Conservation (phyloP, 2,113 vertebrate species). For the Xenus cinereus region DNA sequence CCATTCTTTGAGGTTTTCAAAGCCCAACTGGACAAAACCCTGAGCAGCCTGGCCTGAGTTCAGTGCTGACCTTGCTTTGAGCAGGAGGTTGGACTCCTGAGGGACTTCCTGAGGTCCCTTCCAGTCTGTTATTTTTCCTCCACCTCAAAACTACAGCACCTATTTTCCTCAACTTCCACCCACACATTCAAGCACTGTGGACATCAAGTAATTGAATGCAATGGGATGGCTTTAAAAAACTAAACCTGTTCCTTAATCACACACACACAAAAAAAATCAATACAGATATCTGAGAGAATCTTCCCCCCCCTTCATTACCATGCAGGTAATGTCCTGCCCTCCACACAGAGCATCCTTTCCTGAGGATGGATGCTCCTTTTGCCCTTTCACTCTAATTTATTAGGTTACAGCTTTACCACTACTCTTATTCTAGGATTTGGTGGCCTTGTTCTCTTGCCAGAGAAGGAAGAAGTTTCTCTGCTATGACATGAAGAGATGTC, state of each 20-base stretch:
- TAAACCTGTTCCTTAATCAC: not conserved
- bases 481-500: slow-evolving; percentile 10
- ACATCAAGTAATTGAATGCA: not conserved
- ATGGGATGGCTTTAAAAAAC: not conserved
- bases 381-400: not conserved
- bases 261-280: not conserved
- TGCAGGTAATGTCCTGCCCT: not conserved
- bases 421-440: not conserved
- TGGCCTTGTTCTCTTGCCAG: not conserved
- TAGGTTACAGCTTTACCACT: not conserved
- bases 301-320: not conserved
- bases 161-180: not conserved
- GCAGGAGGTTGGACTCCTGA: not conserved
- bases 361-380: not conserved
- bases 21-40: not conserved
- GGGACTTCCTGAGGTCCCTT: not conserved
- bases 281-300: not conserved
- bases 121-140: fast-evolving
- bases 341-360: not conserved
- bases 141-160: not conserved
- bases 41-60: not conserved
- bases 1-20: not conserved
- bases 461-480: slow-evolving; percentile 28
- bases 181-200: not conserved
- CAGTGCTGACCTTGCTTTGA: not conserved